phyloP scores from a whole-genome alignment of 2,888 invertebrate genomes.

The Cactoblastis cactorum region DNA sequence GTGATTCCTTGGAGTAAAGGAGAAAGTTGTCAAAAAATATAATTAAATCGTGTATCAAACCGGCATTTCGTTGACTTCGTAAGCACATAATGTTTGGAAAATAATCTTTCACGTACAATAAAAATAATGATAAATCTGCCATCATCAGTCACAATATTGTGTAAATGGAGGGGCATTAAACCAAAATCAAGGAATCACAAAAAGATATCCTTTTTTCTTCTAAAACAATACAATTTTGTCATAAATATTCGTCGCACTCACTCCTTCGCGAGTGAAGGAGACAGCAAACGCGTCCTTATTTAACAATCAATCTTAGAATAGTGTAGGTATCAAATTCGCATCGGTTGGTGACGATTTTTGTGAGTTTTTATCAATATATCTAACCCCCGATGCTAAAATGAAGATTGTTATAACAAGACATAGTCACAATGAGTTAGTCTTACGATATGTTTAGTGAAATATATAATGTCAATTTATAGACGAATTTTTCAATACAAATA shows the following conservation, averaged over 20 bases:
- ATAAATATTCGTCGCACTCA: constrained; percentile 1
- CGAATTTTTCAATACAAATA: no score
- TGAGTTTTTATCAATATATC: constrained; percentile 2
- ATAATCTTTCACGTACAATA: background rate
- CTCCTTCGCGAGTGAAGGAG: background rate
- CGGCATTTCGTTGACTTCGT: no score
- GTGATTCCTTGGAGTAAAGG: background rate
- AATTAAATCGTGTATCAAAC: no score
- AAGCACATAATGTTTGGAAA: background rate
- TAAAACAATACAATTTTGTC: background rate
- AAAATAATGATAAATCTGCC: no score
- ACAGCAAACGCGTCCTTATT: constrained; percentile 10
- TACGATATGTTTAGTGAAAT: background rate
- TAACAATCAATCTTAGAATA: constrained; percentile 13
- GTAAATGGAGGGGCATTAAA: no score
- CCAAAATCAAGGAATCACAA: background rate
- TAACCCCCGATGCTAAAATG: background rate
- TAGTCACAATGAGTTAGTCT: background rate
- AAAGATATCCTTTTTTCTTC: background rate
- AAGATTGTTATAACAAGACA: background rate
- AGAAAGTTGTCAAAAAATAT: no score
- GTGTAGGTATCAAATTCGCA: constrained; percentile 15
- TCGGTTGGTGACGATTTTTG: constrained; percentile 4
- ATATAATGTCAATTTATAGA: background rate
- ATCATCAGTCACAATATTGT: no score